Evolutionary conservation across 2,797 vertebrate genomes (phyloP).

Genomic region (Premnoplex brunnescens): DNA sequence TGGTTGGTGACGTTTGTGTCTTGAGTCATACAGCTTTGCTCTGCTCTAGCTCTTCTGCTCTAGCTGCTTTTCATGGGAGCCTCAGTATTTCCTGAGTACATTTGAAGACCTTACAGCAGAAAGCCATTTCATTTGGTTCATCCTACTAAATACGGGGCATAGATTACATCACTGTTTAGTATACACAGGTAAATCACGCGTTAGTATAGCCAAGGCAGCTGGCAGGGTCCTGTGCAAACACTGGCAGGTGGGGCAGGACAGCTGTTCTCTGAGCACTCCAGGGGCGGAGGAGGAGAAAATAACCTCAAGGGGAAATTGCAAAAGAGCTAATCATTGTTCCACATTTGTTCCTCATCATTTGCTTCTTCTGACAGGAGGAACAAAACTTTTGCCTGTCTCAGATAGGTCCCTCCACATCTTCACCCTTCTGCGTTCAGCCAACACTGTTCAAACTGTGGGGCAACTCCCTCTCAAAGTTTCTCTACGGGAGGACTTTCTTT

Average conservation of each 20-base stretch:
- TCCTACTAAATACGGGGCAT: neutral
- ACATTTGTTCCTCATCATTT: neutral
- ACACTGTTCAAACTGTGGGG: neutral
- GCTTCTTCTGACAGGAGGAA: neutral
- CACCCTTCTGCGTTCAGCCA: neutral
- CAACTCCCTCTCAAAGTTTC: neutral
- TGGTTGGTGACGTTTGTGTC: neutral
- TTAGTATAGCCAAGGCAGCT: neutral
- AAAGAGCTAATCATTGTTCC: neutral
- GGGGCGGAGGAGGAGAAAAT: neutral
- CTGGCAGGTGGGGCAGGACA: neutral
- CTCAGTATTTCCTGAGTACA: neutral
- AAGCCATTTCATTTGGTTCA: neutral
- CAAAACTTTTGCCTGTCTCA: neutral
- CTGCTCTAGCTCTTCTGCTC: neutral
- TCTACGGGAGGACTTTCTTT: neutral
- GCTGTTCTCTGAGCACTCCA: neutral
- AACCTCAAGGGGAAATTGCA: neutral
- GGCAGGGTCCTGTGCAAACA: neutral
- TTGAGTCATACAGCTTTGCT: neutral
- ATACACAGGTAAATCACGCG: neutral
- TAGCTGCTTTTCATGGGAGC: neutral
- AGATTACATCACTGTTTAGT: neutral
- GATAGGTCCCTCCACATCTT: neutral
- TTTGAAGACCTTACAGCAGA: neutral